Evolutionary conservation across 2,113 vertebrate species (phyloP), one percentile per base, ranked within the genome.

Genomic region (Myrmophylax atrothorax): DNA sequence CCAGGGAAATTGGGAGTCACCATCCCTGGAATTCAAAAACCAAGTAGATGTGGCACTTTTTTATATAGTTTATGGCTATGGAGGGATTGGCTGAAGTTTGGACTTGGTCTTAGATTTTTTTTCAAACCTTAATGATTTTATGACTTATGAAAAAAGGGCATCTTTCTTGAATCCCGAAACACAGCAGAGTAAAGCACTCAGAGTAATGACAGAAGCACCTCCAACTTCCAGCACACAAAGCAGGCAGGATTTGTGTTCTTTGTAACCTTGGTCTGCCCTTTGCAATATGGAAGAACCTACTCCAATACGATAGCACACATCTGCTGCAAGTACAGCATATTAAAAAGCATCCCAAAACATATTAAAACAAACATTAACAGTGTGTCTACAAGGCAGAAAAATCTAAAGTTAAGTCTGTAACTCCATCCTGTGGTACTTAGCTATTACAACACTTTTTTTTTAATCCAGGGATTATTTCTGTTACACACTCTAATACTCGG

Each of bases 341-440:
- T 33, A n/a, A 26, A 13, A 38, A 2, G 4, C n/a, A 35, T 13
- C 3, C 33, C 29, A 6, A 70, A 76, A 12, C 12, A 1, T 1
- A 26, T 67, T 50, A 58, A 49, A 91, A 44, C 59, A 75, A 82
- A 47, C 58, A 79, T 72, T n/a, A 67, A 31, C 69, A 69, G 59
- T 60, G 47, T 84, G 79, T 49, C 74, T 73, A 24, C 49, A 70
- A 92, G 25, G 64, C 63, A 88, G 68, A 25, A 49, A 60, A 66
- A 79, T 17, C 92, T 64, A 97, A 97, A 97, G 77, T 93, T 96
- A 64, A 94, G 95, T 92, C 95, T 97, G 94, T 97, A 96, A 96
- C 97, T 97, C 97, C 97, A 97, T 97, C 97, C 97, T 97, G 97
- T 97, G 97, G 97, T 15, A 38, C 1, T 1, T 40, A 68, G 68